Base-by-base conservation (phyloP, 2,113 vertebrate species). In the Xenopus tropicalis region DNA sequence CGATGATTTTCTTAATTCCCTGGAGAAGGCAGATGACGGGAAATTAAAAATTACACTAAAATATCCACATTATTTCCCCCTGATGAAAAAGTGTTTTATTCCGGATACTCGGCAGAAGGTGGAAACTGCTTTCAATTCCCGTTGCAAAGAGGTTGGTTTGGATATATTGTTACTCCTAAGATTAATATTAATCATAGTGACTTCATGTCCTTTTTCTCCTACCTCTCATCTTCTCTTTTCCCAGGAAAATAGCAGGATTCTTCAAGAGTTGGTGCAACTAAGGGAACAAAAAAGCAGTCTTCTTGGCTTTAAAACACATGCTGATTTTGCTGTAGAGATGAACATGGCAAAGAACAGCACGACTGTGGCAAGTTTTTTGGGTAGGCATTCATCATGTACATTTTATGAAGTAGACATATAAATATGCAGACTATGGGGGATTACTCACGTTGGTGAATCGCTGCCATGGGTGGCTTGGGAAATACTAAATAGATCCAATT, bases 271-370 rank as follows among this genome's bases (percentile, higher is more conserved):
- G 84, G 92, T 98, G 76, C 82, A 90, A 20, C 83, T 99, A 1
- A 87, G 97, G 2, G 91, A 92, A 14, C 88, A 93, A 87, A 98
- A 98, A 19, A 84, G 93, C n/a, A 44, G 52, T 0, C 82, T 98
- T 68, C 91, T 99, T 51, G 94, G 93, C 3, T 99, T 98, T 82
- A 80, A 1, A 71, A 98, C 94, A 0, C 97, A 99, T 1, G 93
- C 96, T 0, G 96, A 98, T 88, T 98, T 98, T 0, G 90, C 97
- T 64, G 87, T 99, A 81, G 97, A 98, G 88, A 98, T 99, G 97
- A 98, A 98, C 89, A 98, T 99, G 97, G 95, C 95, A 58, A 96
- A 96, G 56, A 88, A 86, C 69, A 92, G 92, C 71, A 82, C 82
- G 79, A 89, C 86, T 0, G 97, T 99, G 83, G 87, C 93, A 4